Base-by-base conservation (phyloP, 1,140 invertebrate genomes). In the Euura lappo region DNA sequence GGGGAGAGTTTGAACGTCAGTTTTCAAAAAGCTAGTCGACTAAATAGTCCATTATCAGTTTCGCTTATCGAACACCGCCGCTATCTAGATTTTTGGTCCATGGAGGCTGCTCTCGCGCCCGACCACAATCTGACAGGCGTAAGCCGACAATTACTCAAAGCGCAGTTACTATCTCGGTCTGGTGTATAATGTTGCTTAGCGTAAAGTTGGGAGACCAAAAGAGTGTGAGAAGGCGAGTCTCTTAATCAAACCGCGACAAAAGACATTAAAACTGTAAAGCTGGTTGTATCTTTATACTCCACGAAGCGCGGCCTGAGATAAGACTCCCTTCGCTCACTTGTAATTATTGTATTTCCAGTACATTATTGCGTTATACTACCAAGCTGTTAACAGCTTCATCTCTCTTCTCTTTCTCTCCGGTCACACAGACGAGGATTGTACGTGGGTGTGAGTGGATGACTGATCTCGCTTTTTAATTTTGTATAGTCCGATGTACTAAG, bases 151-250 rank as follows among this genome's bases (percentile, higher is more conserved):
- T 60, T 60, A 60, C 51, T 60, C 51, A 60, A 60, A 60, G 51
- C 51, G 51, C 51, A 60, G 51, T 28, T 28, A 28, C 28, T 60
- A 60, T 60, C 51, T 60, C 51, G 51, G 51, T 60, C 51, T 8
- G 10, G 28, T 28, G 28, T 60, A 8, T 60, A n/a, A 60, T 60
- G 51, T 60, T 60, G 8, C 51, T 8, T n/a, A 6, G 51, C 51
- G 3, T 28, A 1, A 28, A 44, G 68, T 66, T 68, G 65, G 74
- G 51, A 44, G 45, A 68, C 2, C 64, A 65, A 10, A 44, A 73
- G 67, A 72, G 66, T 73, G 64, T 68, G 47, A 44, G 68, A 72
- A 69, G 73, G 74, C 74, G 74, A 74, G 51, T 11, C 51, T 60
- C 51, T 60, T 60, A 60, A 60, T 60, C 51, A 60, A 60, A 60